Percentiles rank a stretch among this genome's conserved stretches.
Conservation (phyloP, 1,140 invertebrate species). For the Pseudomyrmex cubaensis region DNA sequence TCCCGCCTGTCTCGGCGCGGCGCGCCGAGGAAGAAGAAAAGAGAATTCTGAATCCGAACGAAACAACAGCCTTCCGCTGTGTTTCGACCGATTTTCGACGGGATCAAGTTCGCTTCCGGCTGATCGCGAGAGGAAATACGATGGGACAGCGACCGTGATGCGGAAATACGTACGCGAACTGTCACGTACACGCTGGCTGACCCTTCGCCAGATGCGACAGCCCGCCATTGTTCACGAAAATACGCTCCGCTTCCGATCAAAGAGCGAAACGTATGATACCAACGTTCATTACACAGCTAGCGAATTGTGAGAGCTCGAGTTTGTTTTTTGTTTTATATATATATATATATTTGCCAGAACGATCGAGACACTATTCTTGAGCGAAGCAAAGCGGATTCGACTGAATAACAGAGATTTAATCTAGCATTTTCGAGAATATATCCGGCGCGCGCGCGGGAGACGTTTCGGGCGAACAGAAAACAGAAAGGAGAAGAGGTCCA, state of each 20-base stretch:
- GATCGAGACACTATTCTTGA: not conserved
- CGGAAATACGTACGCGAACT: conserved; percentile 35
- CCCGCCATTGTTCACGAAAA: conserved; percentile 28
- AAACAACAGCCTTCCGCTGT: conserved; percentile 8
- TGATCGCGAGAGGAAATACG: conserved; percentile 49
- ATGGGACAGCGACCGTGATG: conserved; percentile 29
- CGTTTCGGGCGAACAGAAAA: not conserved
- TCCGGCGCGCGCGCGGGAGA: not conserved
- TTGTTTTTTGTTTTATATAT: not conserved
- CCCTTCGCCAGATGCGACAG: conserved; percentile 19
- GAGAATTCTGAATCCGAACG: conserved; percentile 36
- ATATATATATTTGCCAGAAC: no score
- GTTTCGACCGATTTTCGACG: conserved; percentile 27
- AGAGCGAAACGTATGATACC: not conserved
- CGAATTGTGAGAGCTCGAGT: no score
- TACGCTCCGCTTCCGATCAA: conserved; percentile 9
- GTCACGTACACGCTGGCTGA: conserved; percentile 25
- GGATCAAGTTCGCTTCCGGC: conserved; percentile 61
- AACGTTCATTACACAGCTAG: not conserved
- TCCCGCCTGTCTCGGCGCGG: conserved; percentile 23
- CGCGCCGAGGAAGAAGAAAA: not conserved
- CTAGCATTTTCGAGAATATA: not conserved
- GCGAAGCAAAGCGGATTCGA: not conserved
- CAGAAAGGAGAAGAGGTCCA: conserved; percentile 35
- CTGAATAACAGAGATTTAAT: not conserved